Conservation (phyloP, 2,113 vertebrate genomes). For the Dicerorhinus sumatrensis region DNA sequence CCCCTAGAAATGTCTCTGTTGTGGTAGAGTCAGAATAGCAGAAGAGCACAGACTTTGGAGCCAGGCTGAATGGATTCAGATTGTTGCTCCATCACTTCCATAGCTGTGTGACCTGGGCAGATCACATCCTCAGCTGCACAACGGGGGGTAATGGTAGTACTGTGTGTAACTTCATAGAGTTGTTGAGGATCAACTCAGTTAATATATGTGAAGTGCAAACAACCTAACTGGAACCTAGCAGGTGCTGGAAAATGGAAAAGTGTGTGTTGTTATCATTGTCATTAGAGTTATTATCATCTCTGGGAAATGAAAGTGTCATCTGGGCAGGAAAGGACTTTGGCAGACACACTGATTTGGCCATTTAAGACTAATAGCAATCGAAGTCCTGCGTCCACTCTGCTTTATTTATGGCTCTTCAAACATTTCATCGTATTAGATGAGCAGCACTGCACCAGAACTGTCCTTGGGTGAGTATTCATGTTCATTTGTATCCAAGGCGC, state of each 20-base stretch:
- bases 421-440: background rate
- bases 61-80: background rate
- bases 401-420: constrained; percentile 4
- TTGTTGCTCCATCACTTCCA: background rate
- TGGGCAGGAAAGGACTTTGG: background rate
- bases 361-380: background rate
- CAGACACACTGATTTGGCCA: background rate
- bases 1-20: background rate
- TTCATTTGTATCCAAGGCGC: background rate
- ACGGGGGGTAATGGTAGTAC: background rate
- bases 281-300: background rate
- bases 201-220: background rate
- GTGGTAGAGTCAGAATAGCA: background rate
- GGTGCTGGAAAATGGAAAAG: background rate
- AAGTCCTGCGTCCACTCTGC: background rate
- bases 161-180: too few species aligned
- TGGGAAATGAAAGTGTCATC: background rate
- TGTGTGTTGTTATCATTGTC: background rate
- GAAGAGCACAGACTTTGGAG: background rate
- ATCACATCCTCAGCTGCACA: background rate
- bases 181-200: background rate
- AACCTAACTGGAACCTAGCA: background rate
- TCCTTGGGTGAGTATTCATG: background rate
- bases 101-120: background rate
- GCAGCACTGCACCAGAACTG: background rate